Conservation (phyloP, 2,797 vertebrate species). For the Erithacus rubecula region DNA sequence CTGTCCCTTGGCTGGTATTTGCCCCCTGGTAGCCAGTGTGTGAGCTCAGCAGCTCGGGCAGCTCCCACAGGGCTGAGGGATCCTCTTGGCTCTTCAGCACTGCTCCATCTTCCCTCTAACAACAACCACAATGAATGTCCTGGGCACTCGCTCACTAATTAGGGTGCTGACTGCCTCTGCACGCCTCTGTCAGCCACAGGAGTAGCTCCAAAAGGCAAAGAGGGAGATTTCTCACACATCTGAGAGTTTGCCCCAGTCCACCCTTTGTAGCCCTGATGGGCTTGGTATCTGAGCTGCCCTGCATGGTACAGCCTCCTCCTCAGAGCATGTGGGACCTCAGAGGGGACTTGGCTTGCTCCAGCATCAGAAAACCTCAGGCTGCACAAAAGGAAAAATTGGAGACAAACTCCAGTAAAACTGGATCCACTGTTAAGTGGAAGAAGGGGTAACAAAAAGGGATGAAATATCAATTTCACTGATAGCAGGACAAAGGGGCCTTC, state of each 20-base stretch:
- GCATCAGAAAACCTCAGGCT: not conserved
- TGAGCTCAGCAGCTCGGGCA: not conserved
- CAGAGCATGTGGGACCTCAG: not conserved
- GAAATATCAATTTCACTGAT: not conserved
- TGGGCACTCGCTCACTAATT: not conserved
- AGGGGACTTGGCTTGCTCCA: not conserved
- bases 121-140: not conserved
- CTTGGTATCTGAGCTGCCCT: not conserved
- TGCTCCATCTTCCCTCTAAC: not conserved
- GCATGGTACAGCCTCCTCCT: not conserved
- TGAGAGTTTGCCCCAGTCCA: not conserved
- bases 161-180: not conserved
- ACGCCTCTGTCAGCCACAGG: not conserved
- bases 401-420: not conserved
- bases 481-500: not conserved
- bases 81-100: not conserved
- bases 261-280: not conserved
- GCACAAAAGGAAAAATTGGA: not conserved
- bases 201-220: not conserved
- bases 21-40: not conserved
- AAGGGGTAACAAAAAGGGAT: not conserved
- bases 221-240: not conserved
- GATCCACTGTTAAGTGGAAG: not conserved
- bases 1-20: not conserved
- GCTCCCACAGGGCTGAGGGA: not conserved